Evolutionary conservation across 2,797 vertebrate genomes (phyloP), one percentile per base, ranked within the genome.

Genomic region (Microhierax caerulescens): DNA sequence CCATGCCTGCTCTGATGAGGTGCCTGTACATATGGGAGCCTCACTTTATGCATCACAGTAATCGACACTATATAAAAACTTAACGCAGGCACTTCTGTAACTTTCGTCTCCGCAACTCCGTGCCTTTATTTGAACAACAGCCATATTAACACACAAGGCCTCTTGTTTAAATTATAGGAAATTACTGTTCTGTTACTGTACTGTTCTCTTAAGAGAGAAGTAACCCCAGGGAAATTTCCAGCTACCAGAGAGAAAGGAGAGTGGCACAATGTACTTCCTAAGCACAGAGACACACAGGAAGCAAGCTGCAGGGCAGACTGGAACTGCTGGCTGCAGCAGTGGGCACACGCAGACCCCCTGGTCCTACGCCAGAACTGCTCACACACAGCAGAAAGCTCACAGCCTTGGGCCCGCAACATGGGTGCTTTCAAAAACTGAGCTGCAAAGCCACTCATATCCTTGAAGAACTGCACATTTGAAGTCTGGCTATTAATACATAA

Each of bases 211-310:
- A 45, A 90, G 59, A 85, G 36, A 59, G 15, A 60, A 74, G 53
- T 73, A 93, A 92, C 93, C 95, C 73, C 60, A 48, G 94, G 92
- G 88, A 85, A 51, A 63, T 88, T 96, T 96, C 95, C 91, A 95
- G 89, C 93, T 93, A 53, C 81, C 7, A 16, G 32, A 54, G 56
- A 81, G 57, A 80, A 83, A 80, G 47, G 22, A 73, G 30, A 85
- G 65, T 7, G 2, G 69, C 34, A 64, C 65, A 72, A 17, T 16
- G n/a, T 17, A 43, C 88, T 95, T 83, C 50, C 80, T 56, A 75
- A 75, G 75, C 7, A 5, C 45, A n/a, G 54, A 51, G 37, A 32
- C 59, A 36, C 47, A 22, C 67, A 78, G 80, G 82, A 96, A 95
- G 70, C 25, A 13, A 76, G 78, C 90, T 79, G 56, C 51, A 65